phyloP scores from a whole-genome alignment of 2,888 invertebrate genomes.

The Campoletis raptor region DNA sequence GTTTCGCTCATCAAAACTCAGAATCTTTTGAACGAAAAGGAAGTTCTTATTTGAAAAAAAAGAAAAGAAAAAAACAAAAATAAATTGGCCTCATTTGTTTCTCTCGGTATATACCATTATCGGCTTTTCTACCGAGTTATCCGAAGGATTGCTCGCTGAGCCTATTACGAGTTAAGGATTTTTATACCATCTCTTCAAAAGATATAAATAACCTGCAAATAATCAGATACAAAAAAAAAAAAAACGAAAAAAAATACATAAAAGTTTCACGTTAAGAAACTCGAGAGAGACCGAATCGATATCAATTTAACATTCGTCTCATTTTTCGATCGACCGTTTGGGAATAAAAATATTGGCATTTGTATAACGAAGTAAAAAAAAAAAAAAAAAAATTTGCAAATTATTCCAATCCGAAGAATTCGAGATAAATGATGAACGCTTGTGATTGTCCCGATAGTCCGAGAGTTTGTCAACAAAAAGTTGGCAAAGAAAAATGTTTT shows the following conservation, averaged over 20 bases:
- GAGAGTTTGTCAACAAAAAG: too few species aligned
- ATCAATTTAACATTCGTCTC: neutral
- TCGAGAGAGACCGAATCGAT: neutral
- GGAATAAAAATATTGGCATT: neutral
- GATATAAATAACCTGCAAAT: constrained; percentile 6
- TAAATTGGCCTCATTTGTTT: constrained; percentile 56
- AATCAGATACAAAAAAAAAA: neutral
- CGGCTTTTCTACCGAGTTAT: constrained; percentile 36
- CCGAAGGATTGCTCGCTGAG: constrained; percentile 10
- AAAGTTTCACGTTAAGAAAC: neutral
- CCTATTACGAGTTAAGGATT: constrained; percentile 18
- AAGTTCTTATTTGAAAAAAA: neutral
- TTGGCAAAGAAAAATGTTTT: too few species aligned
- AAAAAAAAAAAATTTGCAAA: neutral
- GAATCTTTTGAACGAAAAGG: neutral
- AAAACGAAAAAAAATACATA: neutral
- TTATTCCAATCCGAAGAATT: too few species aligned
- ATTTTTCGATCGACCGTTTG: neutral
- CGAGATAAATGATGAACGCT: too few species aligned
- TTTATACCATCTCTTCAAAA: neutral
- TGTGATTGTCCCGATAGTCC: too few species aligned
- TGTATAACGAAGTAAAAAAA: neutral
- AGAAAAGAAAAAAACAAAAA: neutral
- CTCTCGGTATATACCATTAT: constrained; percentile 37
- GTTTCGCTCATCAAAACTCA: constrained; percentile 24